phyloP scores from a whole-genome alignment of 2,113 vertebrate genomes.

The Hippocampus guttulatus region DNA sequence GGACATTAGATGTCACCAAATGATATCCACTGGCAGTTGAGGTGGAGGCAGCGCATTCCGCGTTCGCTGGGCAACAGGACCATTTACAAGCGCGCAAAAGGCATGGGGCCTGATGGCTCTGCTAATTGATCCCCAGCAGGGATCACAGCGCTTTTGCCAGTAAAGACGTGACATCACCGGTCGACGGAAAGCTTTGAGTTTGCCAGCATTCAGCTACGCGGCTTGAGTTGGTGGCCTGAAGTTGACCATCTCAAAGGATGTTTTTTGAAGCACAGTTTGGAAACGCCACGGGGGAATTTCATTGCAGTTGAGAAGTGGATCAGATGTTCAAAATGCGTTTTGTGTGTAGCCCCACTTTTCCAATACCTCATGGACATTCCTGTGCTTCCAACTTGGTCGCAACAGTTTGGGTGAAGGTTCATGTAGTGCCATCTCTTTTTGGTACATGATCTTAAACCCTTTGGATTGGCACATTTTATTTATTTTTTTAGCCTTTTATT shows the following conservation, averaged over 20 bases:
- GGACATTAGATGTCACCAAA: slow-evolving; percentile 43
- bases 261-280: slow-evolving; percentile 1
- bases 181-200: slow-evolving; percentile 35
- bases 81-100: slow-evolving; percentile 65
- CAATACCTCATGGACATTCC: too few species aligned
- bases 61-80: slow-evolving; percentile 65
- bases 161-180: slow-evolving; percentile 69
- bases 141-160: slow-evolving; percentile 64
- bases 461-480: slow-evolving; percentile 9
- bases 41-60: slow-evolving; percentile 58
- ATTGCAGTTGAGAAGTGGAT: slow-evolving; percentile 22
- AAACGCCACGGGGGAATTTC: slow-evolving; percentile 15
- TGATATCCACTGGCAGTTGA: slow-evolving; percentile 49
- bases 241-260: slow-evolving; percentile 8
- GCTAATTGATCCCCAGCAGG: slow-evolving; percentile 74
- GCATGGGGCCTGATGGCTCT: slow-evolving; percentile 65
- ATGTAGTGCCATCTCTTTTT: slow-evolving; percentile 6
- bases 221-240: slow-evolving; percentile 4
- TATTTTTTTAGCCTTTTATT: slow-evolving; percentile 27
- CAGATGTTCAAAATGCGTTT: background rate
- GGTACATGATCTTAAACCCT: slow-evolving; percentile 33
- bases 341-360: too few species aligned
- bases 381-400: too few species aligned
- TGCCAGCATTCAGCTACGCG: slow-evolving; percentile 6
- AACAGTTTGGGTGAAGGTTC: background rate